Conservation (phyloP, 2,113 vertebrate species). For the Clarias batrachus region DNA sequence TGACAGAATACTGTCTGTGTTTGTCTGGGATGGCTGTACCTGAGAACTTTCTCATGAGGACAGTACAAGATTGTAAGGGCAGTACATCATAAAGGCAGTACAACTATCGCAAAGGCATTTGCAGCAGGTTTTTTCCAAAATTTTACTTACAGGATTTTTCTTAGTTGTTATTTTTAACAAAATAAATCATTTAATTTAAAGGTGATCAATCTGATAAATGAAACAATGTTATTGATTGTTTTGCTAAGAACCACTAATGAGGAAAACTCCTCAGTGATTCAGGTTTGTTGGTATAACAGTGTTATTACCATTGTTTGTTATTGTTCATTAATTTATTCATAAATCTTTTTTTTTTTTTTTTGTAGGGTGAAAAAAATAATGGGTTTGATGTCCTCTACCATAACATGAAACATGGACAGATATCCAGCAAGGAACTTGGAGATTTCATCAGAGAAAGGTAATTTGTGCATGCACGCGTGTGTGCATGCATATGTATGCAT, state of each 20-base stretch:
- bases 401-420: conserved; percentile 97
- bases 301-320: background rate
- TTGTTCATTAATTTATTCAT: conserved; percentile 17
- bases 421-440: conserved; percentile 93
- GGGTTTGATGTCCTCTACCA: conserved; percentile 97
- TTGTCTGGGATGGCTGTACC: too few relatives aligned
- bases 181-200: background rate
- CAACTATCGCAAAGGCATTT: too few relatives aligned
- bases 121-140: too few relatives aligned
- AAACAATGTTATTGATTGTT: background rate
- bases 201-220: background rate
- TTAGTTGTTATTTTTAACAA: background rate
- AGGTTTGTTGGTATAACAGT: background rate
- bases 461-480: background rate
- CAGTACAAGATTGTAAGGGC: background rate
- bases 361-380: conserved; percentile 95
- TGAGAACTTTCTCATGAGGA: too few relatives aligned
- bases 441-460: conserved; percentile 99
- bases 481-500: too few relatives aligned
- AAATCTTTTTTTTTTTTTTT: conserved; percentile 43
- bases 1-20: too few relatives aligned
- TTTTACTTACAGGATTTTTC: background rate
- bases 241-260: background rate
- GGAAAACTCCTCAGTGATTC: background rate
- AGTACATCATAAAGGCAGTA: too few relatives aligned